Percentiles rank a stretch among this genome's conserved stretches.
phyloP scores from a whole-genome alignment of 1,140 invertebrate species.

The Trachelipus rathkii region DNA sequence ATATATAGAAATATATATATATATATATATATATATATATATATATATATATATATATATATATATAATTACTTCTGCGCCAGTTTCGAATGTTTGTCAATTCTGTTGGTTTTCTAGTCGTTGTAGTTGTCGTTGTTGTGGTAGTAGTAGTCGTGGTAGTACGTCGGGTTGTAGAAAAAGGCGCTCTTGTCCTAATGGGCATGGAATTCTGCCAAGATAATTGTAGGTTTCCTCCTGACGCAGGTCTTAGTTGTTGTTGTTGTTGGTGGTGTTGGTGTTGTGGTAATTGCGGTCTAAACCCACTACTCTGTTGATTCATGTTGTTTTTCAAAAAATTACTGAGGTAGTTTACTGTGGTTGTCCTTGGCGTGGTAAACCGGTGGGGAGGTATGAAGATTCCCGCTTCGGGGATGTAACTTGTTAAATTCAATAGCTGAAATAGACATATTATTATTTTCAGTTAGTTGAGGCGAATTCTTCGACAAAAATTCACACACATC shows the following conservation, averaged over 20 bases:
- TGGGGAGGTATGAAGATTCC: not conserved
- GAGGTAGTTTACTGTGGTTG: not conserved
- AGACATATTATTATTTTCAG: too few species aligned
- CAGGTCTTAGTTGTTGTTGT: conserved; percentile 4
- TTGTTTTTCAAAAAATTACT: not conserved
- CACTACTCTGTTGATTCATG: not conserved
- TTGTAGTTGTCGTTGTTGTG: conserved; percentile 21
- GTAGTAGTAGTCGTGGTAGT: conserved; percentile 23
- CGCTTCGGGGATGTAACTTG: not conserved
- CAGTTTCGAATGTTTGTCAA: conserved; percentile 21
- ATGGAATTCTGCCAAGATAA: not conserved
- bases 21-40: conserved; percentile 27
- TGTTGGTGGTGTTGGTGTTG: not conserved
- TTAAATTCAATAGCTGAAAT: not conserved
- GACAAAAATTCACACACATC: too few species aligned
- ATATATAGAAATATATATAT: too few species aligned
- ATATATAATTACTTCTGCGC: conserved; percentile 18
- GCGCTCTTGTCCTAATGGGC: not conserved
- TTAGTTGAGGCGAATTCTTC: too few species aligned
- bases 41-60: conserved; percentile 23
- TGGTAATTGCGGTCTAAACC: not conserved
- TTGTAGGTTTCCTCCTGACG: not conserved
- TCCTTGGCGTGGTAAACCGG: not conserved
- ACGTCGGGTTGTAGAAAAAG: not conserved
- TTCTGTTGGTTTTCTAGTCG: conserved; percentile 20